phyloP scores from a whole-genome alignment of 35 echinoderm and acorn worm species.

The Stichopus chloronotus region DNA sequence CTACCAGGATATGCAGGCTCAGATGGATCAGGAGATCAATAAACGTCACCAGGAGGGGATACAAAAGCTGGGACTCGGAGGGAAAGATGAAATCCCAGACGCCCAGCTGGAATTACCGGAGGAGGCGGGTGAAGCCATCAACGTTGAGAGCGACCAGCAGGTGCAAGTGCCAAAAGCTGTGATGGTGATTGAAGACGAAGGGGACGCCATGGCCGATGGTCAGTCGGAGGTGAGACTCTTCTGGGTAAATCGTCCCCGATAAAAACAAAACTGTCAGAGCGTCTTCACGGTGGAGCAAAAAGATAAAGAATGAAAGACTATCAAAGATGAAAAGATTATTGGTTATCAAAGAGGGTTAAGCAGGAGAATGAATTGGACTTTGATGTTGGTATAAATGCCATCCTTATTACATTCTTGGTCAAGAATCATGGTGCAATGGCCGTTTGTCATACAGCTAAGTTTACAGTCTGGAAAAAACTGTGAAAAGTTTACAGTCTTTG shows the following conservation, averaged over 20 bases:
- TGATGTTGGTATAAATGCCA: no score
- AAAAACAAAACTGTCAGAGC: neutral
- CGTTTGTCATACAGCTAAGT: no score
- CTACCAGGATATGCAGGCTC: slow-evolving; percentile 17
- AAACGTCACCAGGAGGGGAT: slow-evolving; percentile 14
- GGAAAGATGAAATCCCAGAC: slow-evolving; percentile 28
- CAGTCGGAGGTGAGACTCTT: slow-evolving; percentile 63
- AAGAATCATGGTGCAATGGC: no score
- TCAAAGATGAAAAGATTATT: neutral
- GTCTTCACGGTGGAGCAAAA: neutral
- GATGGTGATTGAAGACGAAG: slow-evolving; percentile 46
- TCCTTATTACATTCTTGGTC: no score
- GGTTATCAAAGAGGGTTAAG: neutral
- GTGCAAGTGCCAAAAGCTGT: slow-evolving; percentile 34
- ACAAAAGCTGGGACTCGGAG: neutral
- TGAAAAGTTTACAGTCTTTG: no score
- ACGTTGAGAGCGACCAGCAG: slow-evolving; percentile 55
- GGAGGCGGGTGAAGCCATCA: slow-evolving; percentile 46
- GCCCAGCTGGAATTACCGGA: slow-evolving; percentile 51
- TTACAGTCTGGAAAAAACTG: no score
- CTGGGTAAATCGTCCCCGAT: neutral
- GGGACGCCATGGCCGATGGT: slow-evolving; percentile 36
- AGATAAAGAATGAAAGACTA: neutral
- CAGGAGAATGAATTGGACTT: no score
- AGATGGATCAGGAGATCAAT: slow-evolving; percentile 19